These are phyloP conservation scores for Diorhabda elongata DNA, from an alignment of 1,140 invertebrate species.

Conservation along the genomic window DNA sequence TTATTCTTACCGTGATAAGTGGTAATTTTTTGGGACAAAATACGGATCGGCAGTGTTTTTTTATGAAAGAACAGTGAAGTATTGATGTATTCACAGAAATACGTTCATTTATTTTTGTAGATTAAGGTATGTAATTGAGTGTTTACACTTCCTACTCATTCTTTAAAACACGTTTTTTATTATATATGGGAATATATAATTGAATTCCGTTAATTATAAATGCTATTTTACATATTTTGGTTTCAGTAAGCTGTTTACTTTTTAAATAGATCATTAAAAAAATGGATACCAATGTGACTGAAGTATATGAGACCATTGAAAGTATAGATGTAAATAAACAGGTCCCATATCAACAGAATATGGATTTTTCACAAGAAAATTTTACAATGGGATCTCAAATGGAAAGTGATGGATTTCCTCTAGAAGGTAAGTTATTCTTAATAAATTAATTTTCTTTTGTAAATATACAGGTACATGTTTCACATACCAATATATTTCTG, in stretches of 20 bases:
- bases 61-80: too few relatives aligned
- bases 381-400: not conserved
- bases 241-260: not conserved
- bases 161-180: not conserved
- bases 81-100: not conserved
- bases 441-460: too few relatives aligned
- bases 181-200: not conserved
- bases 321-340: not conserved
- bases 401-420: not conserved
- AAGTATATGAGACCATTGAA: conserved; percentile 5
- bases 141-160: not conserved
- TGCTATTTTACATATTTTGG: too few relatives aligned
- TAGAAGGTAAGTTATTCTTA: not conserved
- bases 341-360: not conserved
- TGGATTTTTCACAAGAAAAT: not conserved
- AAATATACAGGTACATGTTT: too few relatives aligned
- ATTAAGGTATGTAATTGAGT: not conserved
- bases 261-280: not conserved
- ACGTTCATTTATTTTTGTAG: not conserved
- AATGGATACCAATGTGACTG: conserved; percentile 1
- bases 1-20: too few relatives aligned
- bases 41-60: too few relatives aligned
- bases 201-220: too few relatives aligned
- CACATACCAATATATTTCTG: too few relatives aligned
- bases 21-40: too few relatives aligned